These are phyloP conservation scores for Lacanobia oleracea DNA, from an alignment of 2,888 invertebrate species.

Conservation along the genomic window DNA sequence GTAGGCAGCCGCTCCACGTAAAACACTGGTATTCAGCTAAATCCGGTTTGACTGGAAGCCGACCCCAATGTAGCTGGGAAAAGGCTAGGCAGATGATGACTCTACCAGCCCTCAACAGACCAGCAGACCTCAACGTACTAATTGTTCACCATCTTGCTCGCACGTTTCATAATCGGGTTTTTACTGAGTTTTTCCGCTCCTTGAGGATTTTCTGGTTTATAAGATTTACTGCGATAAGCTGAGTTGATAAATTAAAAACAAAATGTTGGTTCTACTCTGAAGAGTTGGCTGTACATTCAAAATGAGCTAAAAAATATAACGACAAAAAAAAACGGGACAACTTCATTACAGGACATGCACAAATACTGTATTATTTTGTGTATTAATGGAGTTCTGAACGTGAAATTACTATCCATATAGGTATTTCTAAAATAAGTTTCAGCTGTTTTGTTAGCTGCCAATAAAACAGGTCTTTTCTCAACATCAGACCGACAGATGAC, in stretches of 20 bases:
- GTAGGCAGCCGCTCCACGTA: too few relatives aligned
- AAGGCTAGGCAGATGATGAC: too few relatives aligned
- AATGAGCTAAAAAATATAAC: constrained; percentile 8
- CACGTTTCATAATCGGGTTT: constrained; percentile 4
- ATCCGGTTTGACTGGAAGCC: too few relatives aligned
- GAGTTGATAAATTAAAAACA: background rate
- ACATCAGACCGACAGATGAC: background rate
- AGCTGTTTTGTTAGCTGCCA: background rate
- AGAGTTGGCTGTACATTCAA: constrained; percentile 3
- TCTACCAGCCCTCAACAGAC: too few relatives aligned
- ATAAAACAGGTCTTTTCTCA: background rate
- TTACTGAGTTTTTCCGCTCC: too few relatives aligned
- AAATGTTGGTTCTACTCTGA: constrained; percentile 18
- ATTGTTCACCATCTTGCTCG: background rate
- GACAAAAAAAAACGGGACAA: constrained; percentile 18
- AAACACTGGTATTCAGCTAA: too few relatives aligned
- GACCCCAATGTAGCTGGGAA: too few relatives aligned
- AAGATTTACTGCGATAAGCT: background rate
- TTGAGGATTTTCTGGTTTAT: background rate
- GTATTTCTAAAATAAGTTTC: background rate
- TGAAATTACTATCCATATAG: background rate
- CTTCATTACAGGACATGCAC: constrained; percentile 34
- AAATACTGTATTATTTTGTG: constrained; percentile 1
- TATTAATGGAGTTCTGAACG: background rate
- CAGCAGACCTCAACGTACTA: background rate